Evolutionary conservation across 2,797 vertebrate genomes (phyloP).

Genomic region (Micropoecilia bifurca): DNA sequence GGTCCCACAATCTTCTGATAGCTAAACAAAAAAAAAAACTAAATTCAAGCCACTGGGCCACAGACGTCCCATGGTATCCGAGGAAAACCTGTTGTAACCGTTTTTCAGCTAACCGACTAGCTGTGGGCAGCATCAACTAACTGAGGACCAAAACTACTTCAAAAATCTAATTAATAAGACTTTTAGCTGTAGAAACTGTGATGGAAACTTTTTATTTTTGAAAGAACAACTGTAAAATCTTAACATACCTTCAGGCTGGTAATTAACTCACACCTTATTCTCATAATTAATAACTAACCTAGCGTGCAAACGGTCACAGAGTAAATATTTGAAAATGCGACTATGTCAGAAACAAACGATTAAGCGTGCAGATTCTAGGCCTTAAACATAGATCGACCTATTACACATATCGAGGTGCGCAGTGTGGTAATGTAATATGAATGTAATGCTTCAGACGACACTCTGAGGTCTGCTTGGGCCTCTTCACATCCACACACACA

Average conservation of each 20-base stretch:
- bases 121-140: background rate
- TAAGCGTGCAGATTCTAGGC: background rate
- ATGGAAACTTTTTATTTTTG: background rate
- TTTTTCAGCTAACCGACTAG: background rate
- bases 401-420: background rate
- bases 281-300: background rate
- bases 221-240: background rate
- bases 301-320: background rate
- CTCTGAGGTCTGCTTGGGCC: conserved; percentile 31
- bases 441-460: conserved; percentile 40
- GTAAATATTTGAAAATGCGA: background rate
- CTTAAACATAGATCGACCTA: background rate
- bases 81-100: background rate
- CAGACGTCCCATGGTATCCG: background rate
- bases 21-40: background rate
- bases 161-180: background rate
- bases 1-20: background rate
- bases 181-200: background rate
- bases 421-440: conserved; percentile 9
- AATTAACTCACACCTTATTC: background rate
- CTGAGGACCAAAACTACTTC: background rate
- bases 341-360: background rate
- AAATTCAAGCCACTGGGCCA: background rate
- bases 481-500: conserved; percentile 22
- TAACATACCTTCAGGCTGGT: background rate